These are phyloP conservation scores for Torymus auratus DNA, from an alignment of 2,888 invertebrate species.

Conservation along the genomic window DNA sequence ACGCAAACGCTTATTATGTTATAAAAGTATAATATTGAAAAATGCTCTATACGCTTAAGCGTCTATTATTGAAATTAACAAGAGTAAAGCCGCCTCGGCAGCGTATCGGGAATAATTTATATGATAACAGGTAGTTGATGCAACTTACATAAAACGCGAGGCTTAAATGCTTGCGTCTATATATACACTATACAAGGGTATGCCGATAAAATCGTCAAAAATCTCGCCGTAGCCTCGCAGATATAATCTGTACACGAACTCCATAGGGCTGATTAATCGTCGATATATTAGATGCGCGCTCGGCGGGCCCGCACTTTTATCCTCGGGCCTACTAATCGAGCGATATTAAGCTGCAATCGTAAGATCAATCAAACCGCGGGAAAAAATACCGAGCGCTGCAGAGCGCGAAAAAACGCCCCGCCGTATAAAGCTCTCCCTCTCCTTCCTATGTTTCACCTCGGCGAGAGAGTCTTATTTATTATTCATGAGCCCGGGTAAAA, in stretches of 20 bases:
- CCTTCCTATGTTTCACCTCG: neutral
- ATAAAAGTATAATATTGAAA: neutral
- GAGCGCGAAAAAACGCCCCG: neutral
- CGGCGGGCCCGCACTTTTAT: slow-evolving; percentile 8
- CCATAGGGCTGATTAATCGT: slow-evolving; percentile 43
- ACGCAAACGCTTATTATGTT: neutral
- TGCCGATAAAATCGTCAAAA: slow-evolving; percentile 44
- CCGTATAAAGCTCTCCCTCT: neutral
- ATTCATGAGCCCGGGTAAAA: slow-evolving; percentile 50
- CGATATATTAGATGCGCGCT: slow-evolving; percentile 14
- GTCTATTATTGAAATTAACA: slow-evolving; percentile 12
- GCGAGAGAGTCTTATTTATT: slow-evolving; percentile 41
- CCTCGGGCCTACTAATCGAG: slow-evolving; percentile 34
- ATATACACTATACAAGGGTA: neutral
- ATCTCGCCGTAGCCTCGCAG: slow-evolving; percentile 5
- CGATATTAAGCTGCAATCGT: slow-evolving; percentile 45
- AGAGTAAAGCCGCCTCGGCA: neutral
- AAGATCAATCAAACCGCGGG: slow-evolving; percentile 47
- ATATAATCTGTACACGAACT: slow-evolving; percentile 38
- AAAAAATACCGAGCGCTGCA: neutral
- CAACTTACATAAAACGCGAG: neutral
- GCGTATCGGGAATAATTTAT: slow-evolving; percentile 16
- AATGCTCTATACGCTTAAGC: neutral
- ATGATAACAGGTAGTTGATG: slow-evolving; percentile 22
- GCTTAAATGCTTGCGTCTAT: neutral